phyloP scores from a whole-genome alignment of 2,113 vertebrate genomes.

The Helogale parvula region DNA sequence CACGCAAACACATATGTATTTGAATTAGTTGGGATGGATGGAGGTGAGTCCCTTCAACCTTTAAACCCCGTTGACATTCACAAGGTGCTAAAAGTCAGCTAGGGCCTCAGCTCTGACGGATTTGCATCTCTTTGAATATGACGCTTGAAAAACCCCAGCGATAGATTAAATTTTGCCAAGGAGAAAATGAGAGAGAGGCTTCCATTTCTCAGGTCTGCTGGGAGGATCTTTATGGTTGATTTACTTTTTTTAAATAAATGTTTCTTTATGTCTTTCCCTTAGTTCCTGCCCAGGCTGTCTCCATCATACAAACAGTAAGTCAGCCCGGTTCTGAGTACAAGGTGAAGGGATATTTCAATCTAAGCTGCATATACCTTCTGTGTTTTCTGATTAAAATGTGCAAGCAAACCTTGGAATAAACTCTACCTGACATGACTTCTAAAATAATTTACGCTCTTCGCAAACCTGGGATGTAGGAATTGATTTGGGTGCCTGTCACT shows the following conservation, averaged over 20 bases:
- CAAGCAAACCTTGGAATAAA: constrained; percentile 88
- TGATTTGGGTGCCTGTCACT: constrained; percentile 77
- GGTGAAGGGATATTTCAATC: constrained; percentile 89
- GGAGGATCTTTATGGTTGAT: constrained; percentile 93
- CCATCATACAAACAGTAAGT: constrained; percentile 84
- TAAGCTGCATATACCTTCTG: constrained; percentile 82
- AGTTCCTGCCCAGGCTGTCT: constrained; percentile 86
- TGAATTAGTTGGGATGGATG: constrained; percentile 81
- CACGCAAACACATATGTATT: not conserved
- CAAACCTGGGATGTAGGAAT: constrained; percentile 79
- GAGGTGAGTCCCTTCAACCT: constrained; percentile 87
- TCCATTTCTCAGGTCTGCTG: constrained; percentile 89
- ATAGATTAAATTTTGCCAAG: constrained; percentile 94
- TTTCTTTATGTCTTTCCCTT: constrained; percentile 89
- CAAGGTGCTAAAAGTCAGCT: constrained; percentile 92
- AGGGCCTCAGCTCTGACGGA: constrained; percentile 90
- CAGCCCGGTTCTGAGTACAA: constrained; percentile 81
- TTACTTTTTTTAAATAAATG: constrained; percentile 91
- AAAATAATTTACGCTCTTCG: constrained; percentile 86
- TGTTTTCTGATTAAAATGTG: constrained; percentile 92
- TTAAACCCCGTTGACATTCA: constrained; percentile 94
- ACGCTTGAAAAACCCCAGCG: constrained; percentile 90
- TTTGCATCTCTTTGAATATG: constrained; percentile 94
- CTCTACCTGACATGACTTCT: constrained; percentile 86
- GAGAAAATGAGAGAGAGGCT: constrained; percentile 92